These are phyloP conservation scores for Heterotis niloticus DNA, from an alignment of 2,113 vertebrate genomes.

Conservation along the genomic window DNA sequence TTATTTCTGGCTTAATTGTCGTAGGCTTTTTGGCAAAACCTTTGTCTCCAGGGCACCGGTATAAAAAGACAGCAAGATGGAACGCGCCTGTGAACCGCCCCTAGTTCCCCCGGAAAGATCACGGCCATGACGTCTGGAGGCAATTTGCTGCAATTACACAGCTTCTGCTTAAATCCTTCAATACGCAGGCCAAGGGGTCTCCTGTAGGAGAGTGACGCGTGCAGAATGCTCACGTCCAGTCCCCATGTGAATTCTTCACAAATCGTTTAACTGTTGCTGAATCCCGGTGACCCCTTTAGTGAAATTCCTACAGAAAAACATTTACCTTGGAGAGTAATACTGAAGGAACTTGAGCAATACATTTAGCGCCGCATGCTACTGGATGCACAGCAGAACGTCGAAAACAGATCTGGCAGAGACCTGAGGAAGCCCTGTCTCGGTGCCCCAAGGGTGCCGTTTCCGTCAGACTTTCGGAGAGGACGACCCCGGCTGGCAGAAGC, in stretches of 20 bases:
- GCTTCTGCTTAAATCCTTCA: neutral
- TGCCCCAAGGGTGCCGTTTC: too few species aligned
- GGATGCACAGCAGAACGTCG: slow-evolving; percentile 1
- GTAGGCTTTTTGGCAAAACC: neutral
- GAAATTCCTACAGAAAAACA: neutral
- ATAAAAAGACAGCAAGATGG: neutral
- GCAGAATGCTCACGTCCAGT: neutral
- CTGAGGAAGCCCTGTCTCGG: too few species aligned
- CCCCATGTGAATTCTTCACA: neutral
- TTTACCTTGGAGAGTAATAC: neutral
- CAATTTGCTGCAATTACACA: slow-evolving; percentile 24
- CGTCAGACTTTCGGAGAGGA: neutral
- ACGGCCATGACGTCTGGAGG: neutral
- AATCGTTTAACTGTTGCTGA: neutral
- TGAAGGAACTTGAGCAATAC: slow-evolving; percentile 1
- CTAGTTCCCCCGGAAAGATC: neutral
- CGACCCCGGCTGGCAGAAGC: neutral
- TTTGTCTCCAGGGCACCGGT: slow-evolving; percentile 4
- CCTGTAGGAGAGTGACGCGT: neutral
- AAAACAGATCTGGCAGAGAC: neutral
- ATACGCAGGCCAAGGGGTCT: neutral
- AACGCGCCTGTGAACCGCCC: neutral
- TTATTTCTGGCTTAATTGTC: slow-evolving; percentile 16
- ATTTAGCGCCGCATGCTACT: neutral
- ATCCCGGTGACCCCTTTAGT: neutral